These are phyloP conservation scores for Bovichtus variegatus DNA, from an alignment of 2,797 vertebrate genomes.

Conservation along the genomic window DNA sequence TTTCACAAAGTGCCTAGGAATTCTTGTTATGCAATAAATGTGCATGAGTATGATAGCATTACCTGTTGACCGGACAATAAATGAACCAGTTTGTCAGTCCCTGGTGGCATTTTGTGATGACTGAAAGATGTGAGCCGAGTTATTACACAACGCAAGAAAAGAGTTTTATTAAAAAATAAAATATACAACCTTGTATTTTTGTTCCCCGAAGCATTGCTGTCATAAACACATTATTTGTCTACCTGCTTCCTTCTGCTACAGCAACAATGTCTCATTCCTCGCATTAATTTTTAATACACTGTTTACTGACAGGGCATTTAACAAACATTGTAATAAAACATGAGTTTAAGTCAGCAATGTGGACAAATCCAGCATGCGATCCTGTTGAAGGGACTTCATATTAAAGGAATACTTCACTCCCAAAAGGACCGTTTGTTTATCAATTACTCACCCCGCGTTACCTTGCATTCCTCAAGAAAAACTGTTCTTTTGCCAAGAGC, in stretches of 20 bases:
- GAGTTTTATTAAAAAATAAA: slow-evolving; percentile 62
- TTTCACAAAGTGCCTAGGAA: slow-evolving; percentile 81
- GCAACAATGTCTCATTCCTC: slow-evolving; percentile 41
- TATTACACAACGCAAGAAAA: slow-evolving; percentile 17
- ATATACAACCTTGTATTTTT: slow-evolving; percentile 47
- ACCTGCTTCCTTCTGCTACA: slow-evolving; percentile 22
- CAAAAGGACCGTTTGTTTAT: too few species aligned
- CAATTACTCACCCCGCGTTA: too few species aligned
- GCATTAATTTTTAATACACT: slow-evolving; percentile 48
- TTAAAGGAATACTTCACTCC: too few species aligned
- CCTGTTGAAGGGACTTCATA: neutral
- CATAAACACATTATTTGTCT: neutral
- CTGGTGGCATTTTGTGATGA: slow-evolving; percentile 46
- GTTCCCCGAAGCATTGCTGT: slow-evolving; percentile 21
- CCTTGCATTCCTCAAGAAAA: too few species aligned
- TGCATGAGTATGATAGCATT: slow-evolving; percentile 68
- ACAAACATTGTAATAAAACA: slow-evolving; percentile 57
- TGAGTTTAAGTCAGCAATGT: slow-evolving; percentile 36
- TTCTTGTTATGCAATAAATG: slow-evolving; percentile 66
- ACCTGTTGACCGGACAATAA: slow-evolving; percentile 67
- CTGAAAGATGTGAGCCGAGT: slow-evolving; percentile 40
- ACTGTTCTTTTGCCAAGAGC: too few species aligned
- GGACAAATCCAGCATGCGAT: neutral
- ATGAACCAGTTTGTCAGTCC: slow-evolving; percentile 48
- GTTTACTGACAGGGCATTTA: slow-evolving; percentile 58